Percentiles rank a stretch among this genome's conserved stretches.
phyloP scores from a whole-genome alignment of 2,888 invertebrate species.

The Hololepta plana region DNA sequence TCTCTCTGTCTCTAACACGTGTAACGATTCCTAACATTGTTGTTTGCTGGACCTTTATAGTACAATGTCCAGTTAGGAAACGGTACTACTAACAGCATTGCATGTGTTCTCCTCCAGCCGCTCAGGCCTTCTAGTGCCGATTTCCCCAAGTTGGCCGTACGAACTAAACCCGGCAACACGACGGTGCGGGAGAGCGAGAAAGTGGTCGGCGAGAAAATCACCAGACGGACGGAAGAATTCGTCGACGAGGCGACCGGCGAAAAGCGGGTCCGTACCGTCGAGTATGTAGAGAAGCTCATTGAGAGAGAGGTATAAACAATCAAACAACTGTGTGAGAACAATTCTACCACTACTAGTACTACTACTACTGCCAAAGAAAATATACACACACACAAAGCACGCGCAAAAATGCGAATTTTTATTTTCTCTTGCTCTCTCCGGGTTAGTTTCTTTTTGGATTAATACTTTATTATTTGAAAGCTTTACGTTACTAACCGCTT shows the following conservation, averaged over 20 bases:
- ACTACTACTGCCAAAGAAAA: conserved; percentile 2
- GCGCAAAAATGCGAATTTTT: no score
- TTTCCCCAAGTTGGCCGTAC: conserved; percentile 73
- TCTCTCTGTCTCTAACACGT: no score
- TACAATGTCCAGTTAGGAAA: no score
- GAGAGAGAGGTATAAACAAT: conserved; percentile 71
- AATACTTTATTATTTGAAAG: no score
- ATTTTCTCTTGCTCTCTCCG: conserved; percentile 2
- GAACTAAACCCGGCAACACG: conserved; percentile 68
- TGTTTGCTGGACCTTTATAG: no score
- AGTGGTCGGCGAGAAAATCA: conserved; percentile 75
- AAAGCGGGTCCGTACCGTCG: conserved; percentile 74
- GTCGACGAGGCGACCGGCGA: conserved; percentile 72
- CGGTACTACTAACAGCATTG: conserved; percentile 23
- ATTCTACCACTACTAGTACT: conserved; percentile 4
- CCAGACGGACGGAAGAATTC: conserved; percentile 73
- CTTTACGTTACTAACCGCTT: no score
- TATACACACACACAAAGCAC: conserved; percentile 1
- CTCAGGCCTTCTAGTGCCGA: conserved; percentile 45
- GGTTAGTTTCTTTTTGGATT: no score
- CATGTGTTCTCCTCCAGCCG: conserved; percentile 22
- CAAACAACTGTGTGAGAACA: conserved; percentile 7
- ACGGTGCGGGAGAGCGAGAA: conserved; percentile 80
- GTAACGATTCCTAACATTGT: no score
- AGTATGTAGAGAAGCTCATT: conserved; percentile 89